Evolutionary conservation across 2,797 vertebrate genomes (phyloP), one percentile per base, ranked within the genome.

Genomic region (Gymnodraco acuticeps): DNA sequence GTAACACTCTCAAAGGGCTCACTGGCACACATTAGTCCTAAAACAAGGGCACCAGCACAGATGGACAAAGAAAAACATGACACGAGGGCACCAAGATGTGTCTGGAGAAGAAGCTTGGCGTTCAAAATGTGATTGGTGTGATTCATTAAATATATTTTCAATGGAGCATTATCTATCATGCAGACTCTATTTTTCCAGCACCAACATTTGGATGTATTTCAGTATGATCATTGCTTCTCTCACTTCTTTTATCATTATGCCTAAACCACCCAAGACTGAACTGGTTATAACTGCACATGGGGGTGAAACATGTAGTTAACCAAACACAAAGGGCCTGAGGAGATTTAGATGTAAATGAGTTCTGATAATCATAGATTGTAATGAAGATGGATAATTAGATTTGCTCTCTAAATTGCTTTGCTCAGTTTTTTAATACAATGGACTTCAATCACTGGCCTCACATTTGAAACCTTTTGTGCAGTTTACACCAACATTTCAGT

Each of bases 301-400:
- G 59, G 55, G 14, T 56, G 54, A 78, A 77, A 64, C 69, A 70
- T 75, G 75, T 52, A 51, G 62, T 77, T 70, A 70, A 72, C 53
- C 58, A 33, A 73, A 52, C 43, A 33, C 19, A 78, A 73, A 73
- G 14, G 19, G 55, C 67, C 63, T 8, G 11, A 55, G 46, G 65
- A 77, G 53, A 71, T 81, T 77, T 38, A 46, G 46, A 67, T 63
- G 41, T 70, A 73, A 38, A 81, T 84, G 75, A 63, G 61, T 62
- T 64, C 6, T 73, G 59, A 77, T 79, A 59, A 86, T 69, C 70
- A 48, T 72, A 76, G 33, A 9, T 38, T 38, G 8, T 38, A 38
- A 38, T 38, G 33, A 38, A 38, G 63, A 78, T 63, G 72, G 66
- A 59, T 61, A 50, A 80, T 70, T 46, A 54, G 42, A 60, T 60